phyloP scores from a whole-genome alignment of 2,113 vertebrate species.

The Emydocephalus ijimae region DNA sequence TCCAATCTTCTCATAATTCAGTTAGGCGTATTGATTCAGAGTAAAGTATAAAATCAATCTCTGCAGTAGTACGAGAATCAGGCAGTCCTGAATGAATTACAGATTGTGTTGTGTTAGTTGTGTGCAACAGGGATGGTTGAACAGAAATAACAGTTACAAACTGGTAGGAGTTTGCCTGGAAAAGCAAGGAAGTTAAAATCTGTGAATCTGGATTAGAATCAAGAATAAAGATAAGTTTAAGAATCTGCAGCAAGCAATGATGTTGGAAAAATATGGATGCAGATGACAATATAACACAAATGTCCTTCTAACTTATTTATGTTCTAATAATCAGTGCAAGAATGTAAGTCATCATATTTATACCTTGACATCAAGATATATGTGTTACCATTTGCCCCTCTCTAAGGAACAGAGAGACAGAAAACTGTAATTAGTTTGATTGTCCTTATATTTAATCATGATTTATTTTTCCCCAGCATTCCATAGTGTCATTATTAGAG shows the following conservation, averaged over 20 bases:
- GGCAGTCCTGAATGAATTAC: neutral
- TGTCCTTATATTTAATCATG: neutral
- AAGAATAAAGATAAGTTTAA: neutral
- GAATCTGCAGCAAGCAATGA: neutral
- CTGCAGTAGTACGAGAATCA: neutral
- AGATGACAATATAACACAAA: neutral
- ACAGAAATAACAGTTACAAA: neutral
- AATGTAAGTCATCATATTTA: neutral
- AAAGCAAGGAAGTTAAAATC: neutral
- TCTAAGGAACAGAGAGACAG: neutral
- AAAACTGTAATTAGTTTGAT: neutral
- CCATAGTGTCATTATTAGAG: neutral
- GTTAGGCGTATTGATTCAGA: neutral
- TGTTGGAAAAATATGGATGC: neutral
- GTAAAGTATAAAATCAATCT: neutral
- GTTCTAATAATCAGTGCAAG: neutral
- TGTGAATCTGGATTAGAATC: neutral
- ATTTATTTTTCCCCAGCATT: neutral
- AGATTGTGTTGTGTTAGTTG: neutral
- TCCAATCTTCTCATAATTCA: neutral
- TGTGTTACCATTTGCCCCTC: neutral
- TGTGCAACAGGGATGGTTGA: neutral
- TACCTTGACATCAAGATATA: neutral
- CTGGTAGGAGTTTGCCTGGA: neutral
- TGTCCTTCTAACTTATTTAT: neutral